A percentile compares a stretch with the other conserved stretches of the same genome.
These are phyloP conservation scores for Caenorhabditis sp. DNA, from an alignment of 2,888 invertebrate genomes.

Conservation along the genomic window DNA sequence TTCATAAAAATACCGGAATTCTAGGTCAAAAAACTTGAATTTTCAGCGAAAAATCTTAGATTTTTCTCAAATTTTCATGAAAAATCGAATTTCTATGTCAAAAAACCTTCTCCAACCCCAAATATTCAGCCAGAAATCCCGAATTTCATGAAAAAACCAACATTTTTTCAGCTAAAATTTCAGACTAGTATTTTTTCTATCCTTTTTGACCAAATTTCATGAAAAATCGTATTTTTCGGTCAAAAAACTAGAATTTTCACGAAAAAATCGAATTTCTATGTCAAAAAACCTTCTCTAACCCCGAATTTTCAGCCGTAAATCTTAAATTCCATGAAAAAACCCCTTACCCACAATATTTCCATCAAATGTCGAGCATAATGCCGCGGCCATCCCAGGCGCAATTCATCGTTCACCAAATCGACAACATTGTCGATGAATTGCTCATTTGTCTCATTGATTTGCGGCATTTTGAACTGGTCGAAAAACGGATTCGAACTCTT, in stretches of 20 bases:
- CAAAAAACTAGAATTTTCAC: neutral
- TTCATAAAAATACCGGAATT: no score
- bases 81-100: no score
- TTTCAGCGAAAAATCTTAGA: neutral
- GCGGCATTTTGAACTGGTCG: slow-evolving; percentile 55
- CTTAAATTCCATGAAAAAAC: neutral
- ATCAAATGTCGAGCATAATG: slow-evolving; percentile 64
- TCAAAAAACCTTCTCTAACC: no score
- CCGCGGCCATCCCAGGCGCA: slow-evolving; percentile 64
- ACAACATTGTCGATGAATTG: slow-evolving; percentile 62
- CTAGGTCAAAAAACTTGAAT: neutral
- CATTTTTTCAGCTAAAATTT: neutral
- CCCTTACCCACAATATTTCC: slow-evolving; percentile 58
- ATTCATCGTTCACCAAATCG: slow-evolving; percentile 63
- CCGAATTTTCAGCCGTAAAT: no score
- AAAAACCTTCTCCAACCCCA: no score
- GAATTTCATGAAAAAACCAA: neutral
- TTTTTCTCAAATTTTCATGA: no score
- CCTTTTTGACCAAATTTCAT: no score
- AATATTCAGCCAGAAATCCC: no score
- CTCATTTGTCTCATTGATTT: slow-evolving; percentile 43
- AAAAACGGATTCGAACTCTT: slow-evolving; percentile 58
- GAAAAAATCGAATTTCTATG: no score
- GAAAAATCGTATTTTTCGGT: no score
- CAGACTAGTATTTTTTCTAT: no score